Base-by-base conservation (phyloP, 2,797 vertebrate genomes). In the Uromys caudimaculatus region DNA sequence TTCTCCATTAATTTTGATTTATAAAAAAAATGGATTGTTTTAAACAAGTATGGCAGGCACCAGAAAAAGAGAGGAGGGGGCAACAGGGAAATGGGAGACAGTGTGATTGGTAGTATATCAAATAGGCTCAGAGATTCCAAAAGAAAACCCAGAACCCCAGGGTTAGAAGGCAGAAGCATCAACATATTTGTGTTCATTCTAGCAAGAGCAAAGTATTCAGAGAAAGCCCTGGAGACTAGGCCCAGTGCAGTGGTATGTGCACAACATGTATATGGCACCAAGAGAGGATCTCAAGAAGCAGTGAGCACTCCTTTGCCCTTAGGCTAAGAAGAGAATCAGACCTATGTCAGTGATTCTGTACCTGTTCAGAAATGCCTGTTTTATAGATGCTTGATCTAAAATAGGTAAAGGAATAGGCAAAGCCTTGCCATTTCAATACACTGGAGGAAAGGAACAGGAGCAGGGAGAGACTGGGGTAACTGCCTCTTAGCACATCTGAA, bases 401-500 rank as follows among this genome's bases (percentile, higher is more conserved):
- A 11, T 38, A 56, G 79, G 32, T 73, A 64, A 86, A 94, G 52
- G 7, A 62, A 27, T 44, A 47, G 29, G 60, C 17, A 54, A 35
- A 6, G 16, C 1, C 16, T 81, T 86, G 16, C 13, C 24, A 35
- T 41, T 50, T 82, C 7, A 47, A 11, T 21, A 47, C 10, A 44
- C 19, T 44, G 32, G 44, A 17, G 47, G 69, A 94, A 75, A 73
- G 6, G 54, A 54, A 6, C 0, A 2, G 14, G 29, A 47, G 2
- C 19, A 64, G 50, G 38, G 83, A 91, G 32, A 12, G 47, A 79
- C 52, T 4, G n/a, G 1, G 0, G 35, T 29, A 11, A 75, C 73
- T 54, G 29, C 16, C 35, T 86, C n/a, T n/a, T 44, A 85, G 62
- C 12, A 94, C 35, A 90, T 62, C 35, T 93, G 82, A 82, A 88